These are phyloP conservation scores for Andrena trimmerana DNA, from an alignment of 2,888 invertebrate genomes.

Conservation along the genomic window DNA sequence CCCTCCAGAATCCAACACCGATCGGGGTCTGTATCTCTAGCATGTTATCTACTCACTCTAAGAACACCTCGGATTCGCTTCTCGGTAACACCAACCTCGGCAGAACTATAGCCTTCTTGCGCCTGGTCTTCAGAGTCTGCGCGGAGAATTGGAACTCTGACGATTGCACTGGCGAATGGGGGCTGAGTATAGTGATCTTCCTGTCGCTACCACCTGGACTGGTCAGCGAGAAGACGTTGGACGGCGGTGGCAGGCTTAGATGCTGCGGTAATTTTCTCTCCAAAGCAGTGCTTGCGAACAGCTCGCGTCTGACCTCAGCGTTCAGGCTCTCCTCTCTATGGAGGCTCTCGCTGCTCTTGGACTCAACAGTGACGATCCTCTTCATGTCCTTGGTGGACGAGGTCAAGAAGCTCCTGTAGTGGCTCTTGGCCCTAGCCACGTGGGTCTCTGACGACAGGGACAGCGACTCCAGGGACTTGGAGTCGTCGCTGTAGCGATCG, in stretches of 20 bases:
- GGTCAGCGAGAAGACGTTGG: slow-evolving; percentile 86
- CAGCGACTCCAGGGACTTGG: slow-evolving; percentile 81
- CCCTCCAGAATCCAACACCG: slow-evolving; percentile 4
- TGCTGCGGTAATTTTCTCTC: slow-evolving; percentile 89
- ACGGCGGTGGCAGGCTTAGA: slow-evolving; percentile 89
- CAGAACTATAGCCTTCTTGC: slow-evolving; percentile 91
- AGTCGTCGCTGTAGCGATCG: slow-evolving; percentile 81
- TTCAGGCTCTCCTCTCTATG: slow-evolving; percentile 86
- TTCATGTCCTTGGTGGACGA: slow-evolving; percentile 90
- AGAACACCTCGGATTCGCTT: slow-evolving; percentile 90
- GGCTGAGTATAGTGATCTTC: slow-evolving; percentile 92
- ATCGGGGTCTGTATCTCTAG: slow-evolving; percentile 36
- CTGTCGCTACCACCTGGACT: slow-evolving; percentile 87
- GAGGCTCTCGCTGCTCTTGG: slow-evolving; percentile 88
- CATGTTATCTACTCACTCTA: slow-evolving; percentile 86
- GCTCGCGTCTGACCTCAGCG: slow-evolving; percentile 89
- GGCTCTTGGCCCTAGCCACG: slow-evolving; percentile 84
- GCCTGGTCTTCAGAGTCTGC: slow-evolving; percentile 87
- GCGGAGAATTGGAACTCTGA: slow-evolving; percentile 88
- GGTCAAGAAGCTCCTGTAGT: slow-evolving; percentile 88
- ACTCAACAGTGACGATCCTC: slow-evolving; percentile 86
- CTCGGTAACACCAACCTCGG: slow-evolving; percentile 91
- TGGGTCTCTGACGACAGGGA: slow-evolving; percentile 87
- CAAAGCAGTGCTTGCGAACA: slow-evolving; percentile 88
- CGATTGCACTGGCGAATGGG: slow-evolving; percentile 91